Conservation (phyloP, 2,888 invertebrate species). For the Imbricaverruca yamaguchii region DNA sequence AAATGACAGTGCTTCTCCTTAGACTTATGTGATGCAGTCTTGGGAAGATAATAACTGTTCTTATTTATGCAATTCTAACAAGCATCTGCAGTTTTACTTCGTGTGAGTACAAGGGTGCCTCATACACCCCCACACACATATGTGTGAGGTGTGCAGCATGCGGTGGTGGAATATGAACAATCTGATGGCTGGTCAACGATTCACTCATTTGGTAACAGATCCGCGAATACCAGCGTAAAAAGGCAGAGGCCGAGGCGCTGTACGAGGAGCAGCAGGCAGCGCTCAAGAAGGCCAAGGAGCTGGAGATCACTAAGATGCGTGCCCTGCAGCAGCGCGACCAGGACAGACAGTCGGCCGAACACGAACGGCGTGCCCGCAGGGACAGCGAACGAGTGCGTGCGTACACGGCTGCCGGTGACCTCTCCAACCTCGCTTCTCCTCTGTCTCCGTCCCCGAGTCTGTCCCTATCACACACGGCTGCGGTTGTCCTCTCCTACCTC, state of each 20-base stretch:
- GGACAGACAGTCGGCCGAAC: neutral
- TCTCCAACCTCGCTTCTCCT: neutral
- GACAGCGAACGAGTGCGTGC: neutral
- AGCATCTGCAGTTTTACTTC: too few relatives aligned
- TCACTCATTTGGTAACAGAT: neutral
- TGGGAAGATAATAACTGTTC: too few relatives aligned
- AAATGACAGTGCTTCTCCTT: too few relatives aligned
- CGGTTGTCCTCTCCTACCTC: too few relatives aligned
- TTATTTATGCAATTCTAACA: too few relatives aligned
- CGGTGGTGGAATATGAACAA: too few relatives aligned
- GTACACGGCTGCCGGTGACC: neutral
- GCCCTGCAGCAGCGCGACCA: neutral
- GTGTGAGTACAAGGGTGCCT: too few relatives aligned
- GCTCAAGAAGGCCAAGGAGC: slow-evolving; percentile 5
- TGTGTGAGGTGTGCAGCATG: too few relatives aligned
- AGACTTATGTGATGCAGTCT: too few relatives aligned
- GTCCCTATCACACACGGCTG: neutral
- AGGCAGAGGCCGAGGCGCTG: neutral
- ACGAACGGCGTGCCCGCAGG: neutral
- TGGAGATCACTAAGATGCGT: neutral
- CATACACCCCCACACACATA: too few relatives aligned
- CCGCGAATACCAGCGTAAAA: slow-evolving; percentile 1
- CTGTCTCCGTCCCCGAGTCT: too few relatives aligned
- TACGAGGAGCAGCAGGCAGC: neutral
- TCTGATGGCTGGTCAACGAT: too few relatives aligned